Base-by-base conservation (phyloP, 2,888 invertebrate genomes). In the Cerastoderma edule region DNA sequence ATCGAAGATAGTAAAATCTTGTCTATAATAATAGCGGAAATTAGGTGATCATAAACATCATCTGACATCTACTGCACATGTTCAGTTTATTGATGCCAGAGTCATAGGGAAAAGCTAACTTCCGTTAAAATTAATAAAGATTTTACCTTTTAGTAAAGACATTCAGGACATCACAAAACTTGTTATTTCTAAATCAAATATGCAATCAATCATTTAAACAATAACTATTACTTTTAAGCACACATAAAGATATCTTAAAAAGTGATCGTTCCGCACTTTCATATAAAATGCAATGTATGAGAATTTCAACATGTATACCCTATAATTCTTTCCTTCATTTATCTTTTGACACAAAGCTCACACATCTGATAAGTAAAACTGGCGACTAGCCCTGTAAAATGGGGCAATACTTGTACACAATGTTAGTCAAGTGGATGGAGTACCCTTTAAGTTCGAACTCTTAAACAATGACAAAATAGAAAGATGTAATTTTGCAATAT, bases 31-130 rank as follows among this genome's bases (percentile, higher is more conserved):
- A 39, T 39, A 39, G 39, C 35, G 39, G 35, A 60, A 60, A 60
- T 60, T 22, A 60, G 24, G 33, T 39, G 4, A 39, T 22, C 39
- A 24, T 22, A 33, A 60, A 24, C 33, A 66, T 66, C 66, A 48
- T 33, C 50, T 50, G 66, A 50, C 33, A 50, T 27, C 66, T 32
- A 33, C 66, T 66, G 48, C 50, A 50, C 10, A 33, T 13, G 10
- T 0, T 22, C 53, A 66, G 66, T 19, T 66, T 66, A 33, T 22
- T 35, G 50, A 32, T 50, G n/a, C 24, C 53, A 66, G 50, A 48
- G 22, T 66, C 66, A 66, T 66, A 19, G 27, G n/a, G 27, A 3
- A 35, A 3, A 39, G 24, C 24, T 35, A 22, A 60, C 39, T 60
- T 60, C 35, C 35, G 60, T 35, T 22, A 39, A 24, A 24, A 50